Evolutionary conservation across 1,140 invertebrate species (phyloP), one percentile per base, ranked within the genome.

Genomic region (Trinorchestia longiramus): DNA sequence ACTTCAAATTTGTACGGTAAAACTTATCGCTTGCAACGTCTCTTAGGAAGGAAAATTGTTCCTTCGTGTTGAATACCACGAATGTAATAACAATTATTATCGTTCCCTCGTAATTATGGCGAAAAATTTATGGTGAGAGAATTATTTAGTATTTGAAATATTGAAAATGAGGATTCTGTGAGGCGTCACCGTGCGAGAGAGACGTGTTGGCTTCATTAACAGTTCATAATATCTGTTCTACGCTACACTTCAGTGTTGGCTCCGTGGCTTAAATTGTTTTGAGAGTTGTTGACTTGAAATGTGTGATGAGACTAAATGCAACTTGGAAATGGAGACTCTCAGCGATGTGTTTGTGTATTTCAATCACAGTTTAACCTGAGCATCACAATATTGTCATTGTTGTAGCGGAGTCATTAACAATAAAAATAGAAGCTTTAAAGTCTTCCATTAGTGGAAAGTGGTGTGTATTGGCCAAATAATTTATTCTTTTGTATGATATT

Each of bases 381-480:
- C 15, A 77, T 77, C 8, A 3, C 28, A 36, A 77, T 36, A 36
- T 15, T 77, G 36, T 77, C 36, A 36, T 3, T 36, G 28, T 36
- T 77, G 15, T 3, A 36, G 62, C 1, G 19, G 47, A 77, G 15
- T 3, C 28, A 77, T 77, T 77, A 77, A 77, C 62, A 77, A 36
- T 77, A 57, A 44, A 53, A 43, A 94, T 44, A 57, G 45, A 47
- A 11, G 91, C n/a, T 53, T 43, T 87, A 11, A 45, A 92, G 87
- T 36, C 28, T 92, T 62, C 62, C 11, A 36, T 87, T 43, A 57
- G 57, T 77, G 43, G 36, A 47, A 42, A 92, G 88, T 94, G n/a
- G 19, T 53, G 43, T 43, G 43, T 96, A 47, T 94, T 94, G 40
- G 43, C 45, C 57, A 96, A 90, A 43, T 77, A 62, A 92, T 45